These are phyloP conservation scores for Corydoras sp. DNA, from an alignment of 2,113 vertebrate genomes.

Conservation along the genomic window DNA sequence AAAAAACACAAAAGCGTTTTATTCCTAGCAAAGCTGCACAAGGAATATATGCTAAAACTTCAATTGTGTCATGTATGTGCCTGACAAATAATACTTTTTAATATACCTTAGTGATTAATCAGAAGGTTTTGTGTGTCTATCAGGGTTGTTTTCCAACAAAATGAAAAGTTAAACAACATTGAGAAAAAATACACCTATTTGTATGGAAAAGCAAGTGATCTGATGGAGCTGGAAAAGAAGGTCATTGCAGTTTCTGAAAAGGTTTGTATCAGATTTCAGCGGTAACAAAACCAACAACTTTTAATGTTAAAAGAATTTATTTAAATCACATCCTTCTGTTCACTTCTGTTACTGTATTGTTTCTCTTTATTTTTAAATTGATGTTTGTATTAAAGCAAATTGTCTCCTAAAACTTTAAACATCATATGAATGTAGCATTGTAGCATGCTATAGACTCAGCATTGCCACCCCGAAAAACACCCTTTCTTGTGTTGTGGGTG, in stretches of 20 bases:
- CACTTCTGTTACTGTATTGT: too few relatives aligned
- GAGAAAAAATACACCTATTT: constrained; percentile 74
- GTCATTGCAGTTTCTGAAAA: constrained; percentile 76
- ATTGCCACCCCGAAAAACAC: constrained; percentile 53
- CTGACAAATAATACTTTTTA: too few relatives aligned
- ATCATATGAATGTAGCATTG: neutral
- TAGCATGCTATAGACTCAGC: constrained; percentile 16
- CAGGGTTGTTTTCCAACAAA: constrained; percentile 82
- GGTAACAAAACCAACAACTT: neutral
- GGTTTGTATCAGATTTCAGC: constrained; percentile 59
- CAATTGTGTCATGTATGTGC: too few relatives aligned
- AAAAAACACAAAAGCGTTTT: too few relatives aligned
- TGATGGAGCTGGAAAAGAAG: constrained; percentile 71
- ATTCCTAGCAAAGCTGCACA: too few relatives aligned
- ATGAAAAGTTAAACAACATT: constrained; percentile 69
- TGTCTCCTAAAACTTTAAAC: too few relatives aligned
- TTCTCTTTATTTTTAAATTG: too few relatives aligned
- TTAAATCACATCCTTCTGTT: too few relatives aligned
- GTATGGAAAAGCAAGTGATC: constrained; percentile 62
- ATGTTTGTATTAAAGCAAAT: too few relatives aligned
- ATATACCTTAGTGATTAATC: too few relatives aligned
- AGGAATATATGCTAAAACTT: too few relatives aligned
- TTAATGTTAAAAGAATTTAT: too few relatives aligned
- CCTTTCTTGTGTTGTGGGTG: constrained; percentile 87
- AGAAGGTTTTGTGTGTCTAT: neutral